These are phyloP conservation scores for Eulemur rufifrons DNA, from an alignment of 2,113 vertebrate genomes.

Conservation along the genomic window DNA sequence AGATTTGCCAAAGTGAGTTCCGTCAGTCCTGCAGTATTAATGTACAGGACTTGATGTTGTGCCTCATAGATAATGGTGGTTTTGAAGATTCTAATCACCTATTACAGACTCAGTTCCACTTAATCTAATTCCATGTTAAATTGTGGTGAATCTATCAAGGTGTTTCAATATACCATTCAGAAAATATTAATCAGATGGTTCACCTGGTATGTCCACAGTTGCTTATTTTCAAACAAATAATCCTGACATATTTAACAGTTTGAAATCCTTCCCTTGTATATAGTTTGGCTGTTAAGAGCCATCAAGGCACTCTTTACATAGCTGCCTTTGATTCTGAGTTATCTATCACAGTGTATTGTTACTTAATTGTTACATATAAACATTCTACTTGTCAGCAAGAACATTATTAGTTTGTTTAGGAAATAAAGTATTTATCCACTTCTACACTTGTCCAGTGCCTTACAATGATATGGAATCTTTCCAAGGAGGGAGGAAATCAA, in stretches of 20 bases:
- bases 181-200: not conserved
- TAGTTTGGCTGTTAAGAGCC: not conserved
- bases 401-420: not conserved
- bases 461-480: not conserved
- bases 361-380: slow-evolving; percentile 17
- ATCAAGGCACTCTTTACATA: not conserved
- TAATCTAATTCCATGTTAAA: not conserved
- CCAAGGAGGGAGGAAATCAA: not conserved
- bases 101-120: not conserved
- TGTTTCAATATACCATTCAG: not conserved
- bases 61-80: not conserved
- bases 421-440: not conserved
- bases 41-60: not conserved
- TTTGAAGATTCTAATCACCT: not conserved
- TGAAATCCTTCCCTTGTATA: not conserved
- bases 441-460: not conserved
- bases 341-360: not conserved
- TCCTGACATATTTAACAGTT: not conserved
- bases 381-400: not conserved
- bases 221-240: not conserved
- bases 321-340: not conserved
- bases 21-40: not conserved
- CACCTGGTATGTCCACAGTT: not conserved
- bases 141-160: not conserved
- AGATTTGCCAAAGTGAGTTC: not conserved